Evolutionary conservation across 2,888 invertebrate genomes (phyloP).

Genomic region (Erebia ligea): DNA sequence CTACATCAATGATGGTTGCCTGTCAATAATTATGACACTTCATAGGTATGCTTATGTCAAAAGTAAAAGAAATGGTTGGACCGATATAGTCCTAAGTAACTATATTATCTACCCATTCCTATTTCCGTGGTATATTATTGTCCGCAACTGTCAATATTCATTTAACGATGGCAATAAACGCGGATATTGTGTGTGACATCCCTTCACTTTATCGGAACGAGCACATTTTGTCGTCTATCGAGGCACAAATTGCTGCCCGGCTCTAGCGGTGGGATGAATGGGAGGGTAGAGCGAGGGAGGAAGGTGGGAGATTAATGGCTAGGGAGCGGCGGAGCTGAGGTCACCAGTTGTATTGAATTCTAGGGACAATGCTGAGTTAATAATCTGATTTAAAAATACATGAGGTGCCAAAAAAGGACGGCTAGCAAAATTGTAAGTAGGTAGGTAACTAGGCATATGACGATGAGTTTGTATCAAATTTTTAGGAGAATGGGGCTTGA

Average conservation of each 20-base stretch:
- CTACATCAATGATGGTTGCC: too few relatives aligned
- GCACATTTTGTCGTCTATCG: slow-evolving; percentile 54
- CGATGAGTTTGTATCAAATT: too few relatives aligned
- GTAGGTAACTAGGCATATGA: not conserved
- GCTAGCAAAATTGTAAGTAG: not conserved
- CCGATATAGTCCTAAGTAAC: too few relatives aligned
- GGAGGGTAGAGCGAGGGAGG: slow-evolving; percentile 1
- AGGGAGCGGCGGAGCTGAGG: not conserved
- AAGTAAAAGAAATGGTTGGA: too few relatives aligned
- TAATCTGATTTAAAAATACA: too few relatives aligned
- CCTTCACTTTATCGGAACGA: slow-evolving; percentile 20
- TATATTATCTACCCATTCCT: too few relatives aligned
- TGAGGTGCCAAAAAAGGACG: too few relatives aligned
- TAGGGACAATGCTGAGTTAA: not conserved
- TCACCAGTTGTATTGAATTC: not conserved
- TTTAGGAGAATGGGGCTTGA: too few relatives aligned
- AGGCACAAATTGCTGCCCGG: slow-evolving; percentile 37
- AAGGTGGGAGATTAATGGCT: slow-evolving; percentile 4
- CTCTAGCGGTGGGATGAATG: slow-evolving; percentile 11
- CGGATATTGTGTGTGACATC: slow-evolving; percentile 12
- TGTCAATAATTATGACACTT: too few relatives aligned
- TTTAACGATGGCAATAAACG: slow-evolving; percentile 12
- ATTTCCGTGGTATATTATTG: slow-evolving; percentile 1
- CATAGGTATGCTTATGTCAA: too few relatives aligned
- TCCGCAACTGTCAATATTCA: slow-evolving; percentile 3